Conservation (phyloP, 2,888 invertebrate genomes). For the Hermaeophaga mercurialis region DNA sequence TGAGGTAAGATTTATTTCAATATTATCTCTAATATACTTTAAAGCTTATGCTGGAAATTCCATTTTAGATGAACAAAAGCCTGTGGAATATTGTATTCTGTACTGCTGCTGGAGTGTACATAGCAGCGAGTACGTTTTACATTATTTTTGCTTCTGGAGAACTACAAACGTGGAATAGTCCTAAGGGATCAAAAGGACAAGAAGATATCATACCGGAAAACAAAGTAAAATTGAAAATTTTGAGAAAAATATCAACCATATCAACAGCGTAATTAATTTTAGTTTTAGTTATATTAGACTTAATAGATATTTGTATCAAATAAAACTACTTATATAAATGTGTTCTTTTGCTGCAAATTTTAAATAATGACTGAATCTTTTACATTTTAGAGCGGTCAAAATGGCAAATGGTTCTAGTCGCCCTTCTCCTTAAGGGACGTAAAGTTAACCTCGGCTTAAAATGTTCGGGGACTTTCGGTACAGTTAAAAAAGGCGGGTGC, state of each 20-base stretch:
- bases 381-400: too few relatives aligned
- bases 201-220: background rate
- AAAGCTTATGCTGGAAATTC: background rate
- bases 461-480: too few relatives aligned
- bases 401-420: too few relatives aligned
- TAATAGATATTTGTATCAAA: too few relatives aligned
- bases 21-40: background rate
- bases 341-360: too few relatives aligned
- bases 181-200: conserved; percentile 46
- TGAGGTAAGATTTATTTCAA: conserved; percentile 26
- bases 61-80: conserved; percentile 63
- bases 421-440: too few relatives aligned
- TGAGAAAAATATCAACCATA: conserved; percentile 25
- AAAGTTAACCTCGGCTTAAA: too few relatives aligned
- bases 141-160: conserved; percentile 70
- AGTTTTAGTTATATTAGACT: background rate
- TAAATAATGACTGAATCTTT: too few relatives aligned
- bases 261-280: conserved; percentile 1
- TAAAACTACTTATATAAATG: too few relatives aligned
- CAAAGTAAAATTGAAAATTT: conserved; percentile 13
- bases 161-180: conserved; percentile 71
- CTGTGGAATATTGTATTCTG: conserved; percentile 81
- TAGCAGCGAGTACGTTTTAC: conserved; percentile 71
- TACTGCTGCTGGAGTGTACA: conserved; percentile 71
- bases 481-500: too few relatives aligned